phyloP scores from a whole-genome alignment of 1,140 invertebrate genomes.

The Mizuhopecten yessoensis region DNA sequence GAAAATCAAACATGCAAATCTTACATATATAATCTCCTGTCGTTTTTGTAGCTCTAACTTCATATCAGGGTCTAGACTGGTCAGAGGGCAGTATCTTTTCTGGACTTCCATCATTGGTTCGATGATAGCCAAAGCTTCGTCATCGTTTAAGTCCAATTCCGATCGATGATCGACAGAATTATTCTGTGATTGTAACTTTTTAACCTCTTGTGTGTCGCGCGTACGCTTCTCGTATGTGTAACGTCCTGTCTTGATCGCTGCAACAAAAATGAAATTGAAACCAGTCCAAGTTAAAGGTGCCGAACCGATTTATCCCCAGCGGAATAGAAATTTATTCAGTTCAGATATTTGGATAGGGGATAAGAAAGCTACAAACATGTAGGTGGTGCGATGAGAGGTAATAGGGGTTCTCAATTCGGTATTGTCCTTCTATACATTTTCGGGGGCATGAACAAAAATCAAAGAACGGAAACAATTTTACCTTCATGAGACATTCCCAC shows the following conservation, averaged over 20 bases:
- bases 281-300: neutral
- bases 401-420: no score
- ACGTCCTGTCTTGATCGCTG: slow-evolving; percentile 81
- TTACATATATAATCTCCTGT: slow-evolving; percentile 59
- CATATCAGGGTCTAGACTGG: slow-evolving; percentile 50
- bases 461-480: slow-evolving; percentile 52
- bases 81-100: slow-evolving; percentile 45
- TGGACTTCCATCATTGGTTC: slow-evolving; percentile 51
- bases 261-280: slow-evolving; percentile 23
- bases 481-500: slow-evolving; percentile 77
- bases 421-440: no score
- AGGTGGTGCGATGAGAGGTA: no score
- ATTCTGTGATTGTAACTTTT: slow-evolving; percentile 63
- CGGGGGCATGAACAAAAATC: no score
- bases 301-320: no score
- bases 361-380: no score
- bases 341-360: no score
- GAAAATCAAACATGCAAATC: no score
- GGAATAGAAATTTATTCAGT: no score
- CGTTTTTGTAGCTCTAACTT: slow-evolving; percentile 36
- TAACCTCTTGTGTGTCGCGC: slow-evolving; percentile 79
- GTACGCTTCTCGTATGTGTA: slow-evolving; percentile 82
- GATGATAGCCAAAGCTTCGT: slow-evolving; percentile 57
- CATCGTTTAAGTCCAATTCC: slow-evolving; percentile 50
- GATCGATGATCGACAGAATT: slow-evolving; percentile 1